Evolutionary conservation across 2,113 vertebrate genomes (phyloP).

Genomic region (Stomatorhinus ivindoensis): DNA sequence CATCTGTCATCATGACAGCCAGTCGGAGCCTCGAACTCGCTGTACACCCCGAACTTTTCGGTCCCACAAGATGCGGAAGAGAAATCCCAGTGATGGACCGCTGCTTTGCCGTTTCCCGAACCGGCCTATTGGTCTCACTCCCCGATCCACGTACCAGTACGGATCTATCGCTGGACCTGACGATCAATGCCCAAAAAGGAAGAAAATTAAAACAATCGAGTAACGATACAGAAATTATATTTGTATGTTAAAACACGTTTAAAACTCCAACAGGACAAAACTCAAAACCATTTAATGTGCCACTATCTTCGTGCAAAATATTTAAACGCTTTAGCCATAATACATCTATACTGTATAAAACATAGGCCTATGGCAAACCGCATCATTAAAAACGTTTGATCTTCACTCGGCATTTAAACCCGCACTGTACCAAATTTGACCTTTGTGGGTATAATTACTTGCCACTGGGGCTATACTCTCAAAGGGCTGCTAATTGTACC

Average conservation of each 20-base stretch:
- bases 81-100: slow-evolving; percentile 48
- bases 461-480: background rate
- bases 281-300: background rate
- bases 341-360: background rate
- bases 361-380: background rate
- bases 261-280: background rate
- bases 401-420: background rate
- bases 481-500: background rate
- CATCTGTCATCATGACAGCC: slow-evolving; percentile 51
- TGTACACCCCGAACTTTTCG: slow-evolving; percentile 44
- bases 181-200: slow-evolving; percentile 20
- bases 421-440: background rate
- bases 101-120: slow-evolving; percentile 77
- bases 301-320: background rate
- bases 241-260: background rate
- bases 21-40: slow-evolving; percentile 42
- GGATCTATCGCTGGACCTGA: slow-evolving; percentile 83
- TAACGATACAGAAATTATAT: background rate
- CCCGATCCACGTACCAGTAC: slow-evolving; percentile 80
- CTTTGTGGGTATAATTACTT: background rate
- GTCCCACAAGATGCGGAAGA: slow-evolving; percentile 59
- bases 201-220: background rate
- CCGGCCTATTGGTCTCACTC: slow-evolving; percentile 77
- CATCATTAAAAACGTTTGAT: background rate
- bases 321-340: background rate